Conservation (phyloP, 1,140 invertebrate species). For the Alviniconcha marisindica region DNA sequence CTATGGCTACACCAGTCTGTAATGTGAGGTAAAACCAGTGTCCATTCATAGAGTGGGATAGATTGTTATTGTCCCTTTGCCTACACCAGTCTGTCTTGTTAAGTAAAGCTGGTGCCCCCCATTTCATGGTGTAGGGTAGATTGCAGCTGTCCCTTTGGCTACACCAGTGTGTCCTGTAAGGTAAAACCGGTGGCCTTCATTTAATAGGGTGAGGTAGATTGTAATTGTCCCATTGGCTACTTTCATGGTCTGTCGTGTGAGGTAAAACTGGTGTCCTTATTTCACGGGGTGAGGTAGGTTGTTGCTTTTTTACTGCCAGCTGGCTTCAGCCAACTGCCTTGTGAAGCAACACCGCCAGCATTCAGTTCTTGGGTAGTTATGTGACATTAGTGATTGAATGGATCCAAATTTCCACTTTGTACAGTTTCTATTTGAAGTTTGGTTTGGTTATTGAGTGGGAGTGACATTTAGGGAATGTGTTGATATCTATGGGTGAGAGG, state of each 20-base stretch:
- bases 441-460: too few species aligned
- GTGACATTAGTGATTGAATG: too few species aligned
- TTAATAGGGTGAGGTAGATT: too few species aligned
- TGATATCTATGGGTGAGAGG: too few species aligned
- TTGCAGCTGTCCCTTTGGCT: slow-evolving; percentile 89
- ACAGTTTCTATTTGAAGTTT: too few species aligned
- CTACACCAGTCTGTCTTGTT: slow-evolving; percentile 89
- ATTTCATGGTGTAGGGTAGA: slow-evolving; percentile 81
- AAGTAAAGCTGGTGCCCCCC: slow-evolving; percentile 72
- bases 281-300: too few species aligned
- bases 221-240: slow-evolving; percentile 90
- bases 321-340: slow-evolving; percentile 90
- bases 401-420: too few species aligned
- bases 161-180: slow-evolving; percentile 88
- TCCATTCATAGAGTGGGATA: too few species aligned
- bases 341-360: slow-evolving; percentile 78
- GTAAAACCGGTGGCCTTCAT: slow-evolving; percentile 52
- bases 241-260: slow-evolving; percentile 87
- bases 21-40: slow-evolving; percentile 80
- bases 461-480: too few species aligned
- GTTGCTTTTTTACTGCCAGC: slow-evolving; percentile 87
- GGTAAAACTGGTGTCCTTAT: slow-evolving; percentile 56
- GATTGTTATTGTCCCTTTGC: slow-evolving; percentile 89
- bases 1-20: slow-evolving; percentile 88
- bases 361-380: too few species aligned